phyloP scores from a whole-genome alignment of 1,140 invertebrate genomes.

The Subanguina moxae region DNA sequence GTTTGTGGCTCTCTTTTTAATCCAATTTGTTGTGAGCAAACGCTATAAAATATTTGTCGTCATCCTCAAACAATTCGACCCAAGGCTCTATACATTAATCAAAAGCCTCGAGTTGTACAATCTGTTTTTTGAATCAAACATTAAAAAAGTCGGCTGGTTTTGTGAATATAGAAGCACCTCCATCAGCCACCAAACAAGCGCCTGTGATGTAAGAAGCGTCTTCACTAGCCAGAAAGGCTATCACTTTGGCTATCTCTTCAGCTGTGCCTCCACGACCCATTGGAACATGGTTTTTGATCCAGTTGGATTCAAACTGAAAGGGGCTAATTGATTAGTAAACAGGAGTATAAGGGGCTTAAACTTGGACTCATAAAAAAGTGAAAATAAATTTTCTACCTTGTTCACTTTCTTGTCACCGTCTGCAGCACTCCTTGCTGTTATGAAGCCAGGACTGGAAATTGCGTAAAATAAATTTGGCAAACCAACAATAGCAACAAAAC shows the following conservation, averaged over 20 bases:
- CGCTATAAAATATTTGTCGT: no score
- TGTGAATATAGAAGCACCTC: slow-evolving; percentile 8
- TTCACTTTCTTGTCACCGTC: slow-evolving; percentile 23
- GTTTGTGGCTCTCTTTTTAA: no score
- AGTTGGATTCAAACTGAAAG: slow-evolving; percentile 32
- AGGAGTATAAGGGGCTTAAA: no score
- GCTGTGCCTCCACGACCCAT: slow-evolving; percentile 19
- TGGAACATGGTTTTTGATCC: slow-evolving; percentile 37
- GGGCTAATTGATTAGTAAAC: no score
- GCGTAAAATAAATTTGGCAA: background rate
- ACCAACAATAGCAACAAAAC: slow-evolving; percentile 16
- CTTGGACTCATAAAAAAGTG: background rate
- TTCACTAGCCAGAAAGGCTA: slow-evolving; percentile 20
- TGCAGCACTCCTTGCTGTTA: slow-evolving; percentile 14
- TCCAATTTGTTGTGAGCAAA: no score
- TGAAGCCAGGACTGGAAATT: slow-evolving; percentile 23
- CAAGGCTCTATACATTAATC: no score
- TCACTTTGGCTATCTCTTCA: slow-evolving; percentile 11
- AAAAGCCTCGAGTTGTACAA: no score
- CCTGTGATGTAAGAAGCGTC: slow-evolving; percentile 27
- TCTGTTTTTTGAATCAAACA: background rate
- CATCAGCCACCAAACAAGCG: slow-evolving; percentile 20
- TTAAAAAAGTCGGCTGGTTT: slow-evolving; percentile 1
- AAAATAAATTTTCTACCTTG: slow-evolving; percentile 16
- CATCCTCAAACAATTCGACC: no score